Base-by-base conservation (phyloP, 2,888 invertebrate genomes). In the Nemotelus pantherinus region DNA sequence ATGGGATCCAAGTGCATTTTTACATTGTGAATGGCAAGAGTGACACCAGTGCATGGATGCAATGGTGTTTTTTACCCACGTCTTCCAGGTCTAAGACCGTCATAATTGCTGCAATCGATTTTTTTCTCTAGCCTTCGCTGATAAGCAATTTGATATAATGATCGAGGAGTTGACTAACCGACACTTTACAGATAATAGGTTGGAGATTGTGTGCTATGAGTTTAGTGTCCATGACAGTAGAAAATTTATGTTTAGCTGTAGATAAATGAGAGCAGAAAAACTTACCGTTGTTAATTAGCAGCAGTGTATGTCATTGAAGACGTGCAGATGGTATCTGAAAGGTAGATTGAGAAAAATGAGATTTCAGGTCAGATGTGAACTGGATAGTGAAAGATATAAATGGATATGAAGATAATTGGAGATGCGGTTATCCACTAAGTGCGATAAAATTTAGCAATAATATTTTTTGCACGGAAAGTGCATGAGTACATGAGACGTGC, bases 271-370 rank as follows among this genome's bases (percentile, higher is more conserved):
- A 68, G 39, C 9, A 44, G 5, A 39, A 50, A 68, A 41, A 70
- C 70, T 70, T 70, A 70, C 70, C 55, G 39, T 43, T 47, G 55
- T 53, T 70, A 70, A 55, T 70, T 70, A 55, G 67, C 50, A 67
- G 70, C 47, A 65, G 45, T 5, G 43, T 39, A 63, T 50, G 7
- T 55, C 25, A 70, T 41, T 55, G 55, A 53, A 55, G 53, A 25
- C 41, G 53, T 55, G 70, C 55, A 70, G 55, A 70, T 55, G 39
- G 7, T 55, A 70, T 53, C 70, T 70, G 70, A 48, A 70, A n/a
- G 9, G 4, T 9, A 70, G 4, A 70, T 55, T 7, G n/a, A 70
- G 55, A 43, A 70, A 10, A 25, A 43, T 55, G 55, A 55, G 43
- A 55, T 70, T 68, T 41, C n/a, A 25, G 25, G 25, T 25, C 25